Conservation (phyloP, 2,888 invertebrate genomes). For the Troilus luridus region DNA sequence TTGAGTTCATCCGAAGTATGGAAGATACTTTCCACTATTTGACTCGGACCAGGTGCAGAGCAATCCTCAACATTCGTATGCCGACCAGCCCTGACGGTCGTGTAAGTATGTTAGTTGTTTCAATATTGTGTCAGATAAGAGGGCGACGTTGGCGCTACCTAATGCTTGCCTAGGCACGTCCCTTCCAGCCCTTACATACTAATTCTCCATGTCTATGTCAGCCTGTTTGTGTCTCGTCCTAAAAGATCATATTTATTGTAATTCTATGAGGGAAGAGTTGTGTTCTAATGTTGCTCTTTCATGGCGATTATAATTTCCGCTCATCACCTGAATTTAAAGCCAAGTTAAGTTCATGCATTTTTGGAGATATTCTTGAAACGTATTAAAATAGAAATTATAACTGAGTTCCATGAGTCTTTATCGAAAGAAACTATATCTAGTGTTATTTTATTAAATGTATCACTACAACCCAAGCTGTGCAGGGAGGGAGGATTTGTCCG, state of each 20-base stretch:
- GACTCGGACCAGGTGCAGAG: neutral
- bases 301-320: neutral
- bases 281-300: neutral
- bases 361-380: neutral
- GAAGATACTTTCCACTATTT: neutral
- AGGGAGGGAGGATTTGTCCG: too few species aligned
- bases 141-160: conserved; percentile 22
- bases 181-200: neutral
- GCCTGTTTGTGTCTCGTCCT: neutral
- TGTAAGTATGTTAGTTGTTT: conserved; percentile 63
- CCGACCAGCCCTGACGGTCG: neutral
- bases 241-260: neutral
- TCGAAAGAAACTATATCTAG: too few species aligned
- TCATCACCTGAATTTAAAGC: neutral
- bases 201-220: neutral
- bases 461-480: too few species aligned
- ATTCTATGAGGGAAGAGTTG: neutral
- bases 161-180: conserved; percentile 34
- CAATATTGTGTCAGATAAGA: conserved; percentile 63
- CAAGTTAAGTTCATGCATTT: neutral
- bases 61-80: conserved; percentile 48
- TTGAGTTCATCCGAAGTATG: neutral
- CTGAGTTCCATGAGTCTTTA: too few species aligned
- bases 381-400: too few species aligned
- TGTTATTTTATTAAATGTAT: too few species aligned